Conservation (phyloP, 2,113 vertebrate genomes). For the Tupaia tana region DNA sequence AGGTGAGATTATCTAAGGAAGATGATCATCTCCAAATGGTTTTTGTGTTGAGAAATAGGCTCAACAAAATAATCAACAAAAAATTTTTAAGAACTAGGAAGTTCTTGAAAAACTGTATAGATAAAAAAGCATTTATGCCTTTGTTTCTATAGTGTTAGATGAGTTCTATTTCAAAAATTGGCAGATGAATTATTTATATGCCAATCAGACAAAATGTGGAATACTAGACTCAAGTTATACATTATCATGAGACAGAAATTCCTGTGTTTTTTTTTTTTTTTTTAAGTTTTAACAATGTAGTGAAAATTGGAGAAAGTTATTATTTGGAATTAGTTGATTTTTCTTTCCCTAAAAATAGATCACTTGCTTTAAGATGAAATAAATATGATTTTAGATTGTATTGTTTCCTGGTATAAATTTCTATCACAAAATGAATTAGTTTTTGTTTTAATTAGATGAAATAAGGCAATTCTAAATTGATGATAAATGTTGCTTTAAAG, state of each 20-base stretch:
- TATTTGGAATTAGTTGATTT: conserved; percentile 11
- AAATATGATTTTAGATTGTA: conserved; percentile 56
- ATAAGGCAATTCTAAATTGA: conserved; percentile 66
- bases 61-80: background rate
- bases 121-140: background rate
- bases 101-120: background rate
- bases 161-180: conserved; percentile 18
- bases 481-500: conserved; percentile 74
- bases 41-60: background rate
- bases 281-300: conserved; percentile 5
- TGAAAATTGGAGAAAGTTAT: conserved; percentile 49
- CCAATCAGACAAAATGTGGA: background rate
- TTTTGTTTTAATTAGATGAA: conserved; percentile 74
- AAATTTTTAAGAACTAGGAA: background rate
- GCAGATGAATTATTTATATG: background rate
- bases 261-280: background rate
- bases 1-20: background rate
- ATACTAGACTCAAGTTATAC: background rate
- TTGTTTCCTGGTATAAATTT: conserved; percentile 58
- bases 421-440: conserved; percentile 47
- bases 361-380: conserved; percentile 50
- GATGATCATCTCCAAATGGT: background rate
- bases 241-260: background rate
- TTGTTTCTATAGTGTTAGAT: background rate
- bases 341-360: conserved; percentile 13